Evolutionary conservation across 2,113 vertebrate genomes (phyloP).

Genomic region (Gasterosteus aculeatus): DNA sequence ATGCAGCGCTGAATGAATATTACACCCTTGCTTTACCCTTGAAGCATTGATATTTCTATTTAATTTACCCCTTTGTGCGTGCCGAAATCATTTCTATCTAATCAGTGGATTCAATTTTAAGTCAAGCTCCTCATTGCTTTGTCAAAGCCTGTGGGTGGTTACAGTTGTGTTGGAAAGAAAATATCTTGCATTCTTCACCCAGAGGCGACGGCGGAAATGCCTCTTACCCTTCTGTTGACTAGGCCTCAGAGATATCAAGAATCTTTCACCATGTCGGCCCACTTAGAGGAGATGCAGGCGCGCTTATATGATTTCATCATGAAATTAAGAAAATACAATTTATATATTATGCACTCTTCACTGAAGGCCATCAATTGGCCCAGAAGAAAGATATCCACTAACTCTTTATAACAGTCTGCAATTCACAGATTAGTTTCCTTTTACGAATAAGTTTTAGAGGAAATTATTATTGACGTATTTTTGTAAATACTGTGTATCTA

Average conservation of each 20-base stretch:
- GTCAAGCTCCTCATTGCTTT: conserved; percentile 61
- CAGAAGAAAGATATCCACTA: background rate
- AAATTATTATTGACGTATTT: background rate
- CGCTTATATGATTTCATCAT: background rate
- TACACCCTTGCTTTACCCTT: conserved; percentile 42
- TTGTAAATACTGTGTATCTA: background rate
- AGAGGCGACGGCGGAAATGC: conserved; percentile 18
- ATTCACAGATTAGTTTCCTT: background rate
- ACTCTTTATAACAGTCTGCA: background rate
- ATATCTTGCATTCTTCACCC: conserved; percentile 20
- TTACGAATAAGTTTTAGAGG: background rate
- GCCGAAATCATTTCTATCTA: conserved; percentile 48
- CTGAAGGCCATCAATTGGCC: background rate
- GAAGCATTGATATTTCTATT: conserved; percentile 52
- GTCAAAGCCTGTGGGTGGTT: conserved; percentile 45
- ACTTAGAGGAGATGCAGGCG: background rate
- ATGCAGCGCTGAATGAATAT: conserved; percentile 14
- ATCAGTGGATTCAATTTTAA: conserved; percentile 66
- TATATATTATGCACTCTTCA: background rate
- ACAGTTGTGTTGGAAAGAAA: conserved; percentile 24
- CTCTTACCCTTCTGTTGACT: conserved; percentile 20
- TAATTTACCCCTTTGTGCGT: conserved; percentile 57
- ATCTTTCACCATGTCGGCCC: background rate
- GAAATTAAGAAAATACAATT: background rate
- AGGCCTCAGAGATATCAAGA: background rate